A percentile compares a stretch with the other conserved stretches of the same genome.
These are phyloP conservation scores for Proisotoma minuta DNA, from an alignment of 2,888 invertebrate species.

Conservation along the genomic window DNA sequence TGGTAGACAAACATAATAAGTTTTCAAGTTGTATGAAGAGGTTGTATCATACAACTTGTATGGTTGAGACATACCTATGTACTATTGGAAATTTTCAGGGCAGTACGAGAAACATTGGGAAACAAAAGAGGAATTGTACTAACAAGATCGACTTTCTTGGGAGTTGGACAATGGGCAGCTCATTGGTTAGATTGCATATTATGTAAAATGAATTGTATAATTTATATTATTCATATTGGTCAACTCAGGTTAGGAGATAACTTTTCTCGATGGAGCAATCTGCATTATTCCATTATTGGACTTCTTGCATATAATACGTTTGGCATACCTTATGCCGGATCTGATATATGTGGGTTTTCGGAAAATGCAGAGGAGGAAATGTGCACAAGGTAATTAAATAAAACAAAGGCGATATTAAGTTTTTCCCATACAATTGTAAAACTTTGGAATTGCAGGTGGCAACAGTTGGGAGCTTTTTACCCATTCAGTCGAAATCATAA, in stretches of 20 bases:
- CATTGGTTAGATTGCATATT: too few relatives aligned
- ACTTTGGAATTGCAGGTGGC: too few relatives aligned
- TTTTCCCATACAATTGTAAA: too few relatives aligned
- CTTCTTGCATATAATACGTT: slow-evolving; percentile 30
- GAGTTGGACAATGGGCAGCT: slow-evolving; percentile 67
- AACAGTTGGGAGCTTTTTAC: slow-evolving; percentile 54
- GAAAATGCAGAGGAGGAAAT: background rate
- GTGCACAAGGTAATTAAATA: too few relatives aligned
- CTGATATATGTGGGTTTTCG: slow-evolving; percentile 49
- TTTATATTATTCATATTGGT: too few relatives aligned
- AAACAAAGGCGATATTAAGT: too few relatives aligned
- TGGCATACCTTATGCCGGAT: slow-evolving; percentile 50
- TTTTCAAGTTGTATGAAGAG: too few relatives aligned
- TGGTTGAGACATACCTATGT: too few relatives aligned
- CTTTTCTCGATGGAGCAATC: slow-evolving; percentile 49
- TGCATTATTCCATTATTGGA: slow-evolving; percentile 49
- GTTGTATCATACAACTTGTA: too few relatives aligned
- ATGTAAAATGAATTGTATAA: too few relatives aligned
- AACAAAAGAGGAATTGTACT: slow-evolving; percentile 65
- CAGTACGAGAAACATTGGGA: background rate
- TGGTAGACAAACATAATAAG: too few relatives aligned
- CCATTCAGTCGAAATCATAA: slow-evolving; percentile 51
- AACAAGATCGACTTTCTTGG: slow-evolving; percentile 71
- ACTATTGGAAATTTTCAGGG: too few relatives aligned
- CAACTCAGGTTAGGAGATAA: slow-evolving; percentile 54